Conservation (phyloP, 2,888 invertebrate genomes). For the Caenorhabditis zanzibari region DNA sequence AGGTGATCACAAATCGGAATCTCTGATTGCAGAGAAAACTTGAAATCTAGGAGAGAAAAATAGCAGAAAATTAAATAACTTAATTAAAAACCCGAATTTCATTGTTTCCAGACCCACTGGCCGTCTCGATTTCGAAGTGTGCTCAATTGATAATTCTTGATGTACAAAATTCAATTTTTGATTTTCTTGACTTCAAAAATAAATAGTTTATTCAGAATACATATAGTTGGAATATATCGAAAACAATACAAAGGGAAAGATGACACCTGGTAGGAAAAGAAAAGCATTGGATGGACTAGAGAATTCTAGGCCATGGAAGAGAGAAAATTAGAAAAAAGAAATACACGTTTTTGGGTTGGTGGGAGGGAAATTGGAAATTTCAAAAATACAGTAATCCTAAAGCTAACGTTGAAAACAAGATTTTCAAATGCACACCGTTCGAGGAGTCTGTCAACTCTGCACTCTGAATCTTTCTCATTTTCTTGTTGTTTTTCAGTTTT, state of each 20-base stretch:
- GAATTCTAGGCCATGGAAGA: slow-evolving; percentile 5
- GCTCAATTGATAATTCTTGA: too few relatives aligned
- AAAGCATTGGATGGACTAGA: background rate
- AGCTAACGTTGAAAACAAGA: background rate
- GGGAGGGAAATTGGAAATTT: background rate
- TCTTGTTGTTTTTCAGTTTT: slow-evolving; percentile 41
- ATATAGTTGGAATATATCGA: too few relatives aligned
- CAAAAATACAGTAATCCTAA: background rate
- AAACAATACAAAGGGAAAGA: background rate
- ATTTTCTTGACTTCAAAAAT: too few relatives aligned
- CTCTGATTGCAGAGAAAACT: slow-evolving; percentile 34
- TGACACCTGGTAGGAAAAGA: background rate
- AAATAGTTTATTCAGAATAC: too few relatives aligned
- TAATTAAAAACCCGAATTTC: background rate
- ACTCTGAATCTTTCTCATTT: slow-evolving; percentile 44
- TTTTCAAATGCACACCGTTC: background rate
- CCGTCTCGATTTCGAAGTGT: background rate
- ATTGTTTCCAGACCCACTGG: background rate
- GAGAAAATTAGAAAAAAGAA: background rate
- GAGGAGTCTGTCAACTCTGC: slow-evolving; percentile 44
- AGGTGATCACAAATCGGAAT: slow-evolving; percentile 33
- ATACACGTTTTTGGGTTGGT: background rate
- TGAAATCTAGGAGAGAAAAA: background rate
- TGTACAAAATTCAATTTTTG: too few relatives aligned
- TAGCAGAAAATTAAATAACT: background rate